phyloP scores from a whole-genome alignment of 1,140 invertebrate species.

The Drosophila simulans region DNA sequence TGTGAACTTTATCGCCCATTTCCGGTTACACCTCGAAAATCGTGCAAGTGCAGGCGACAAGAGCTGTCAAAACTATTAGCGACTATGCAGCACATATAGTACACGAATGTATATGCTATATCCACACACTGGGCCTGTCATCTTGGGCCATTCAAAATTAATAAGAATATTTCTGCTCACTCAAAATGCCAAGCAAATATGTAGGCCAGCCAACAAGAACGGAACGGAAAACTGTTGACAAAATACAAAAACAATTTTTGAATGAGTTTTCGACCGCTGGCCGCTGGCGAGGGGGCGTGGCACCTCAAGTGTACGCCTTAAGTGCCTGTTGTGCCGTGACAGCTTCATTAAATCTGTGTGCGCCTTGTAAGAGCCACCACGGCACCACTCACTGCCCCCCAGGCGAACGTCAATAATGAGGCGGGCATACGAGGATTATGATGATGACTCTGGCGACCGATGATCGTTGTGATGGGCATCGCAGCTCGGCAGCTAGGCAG shows the following conservation, averaged over 20 bases:
- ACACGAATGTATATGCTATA: neutral
- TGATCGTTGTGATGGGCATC: constrained; percentile 7
- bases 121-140: constrained; percentile 24
- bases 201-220: constrained; percentile 58
- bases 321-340: constrained; percentile 65
- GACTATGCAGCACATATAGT: constrained; percentile 28
- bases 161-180: constrained; percentile 71
- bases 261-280: constrained; percentile 46
- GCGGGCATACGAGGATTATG: constrained; percentile 17
- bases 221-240: constrained; percentile 62
- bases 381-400: neutral
- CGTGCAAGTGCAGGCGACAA: constrained; percentile 64
- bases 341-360: constrained; percentile 71
- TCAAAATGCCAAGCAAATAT: constrained; percentile 74
- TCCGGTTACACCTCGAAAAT: constrained; percentile 50
- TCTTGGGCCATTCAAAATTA: constrained; percentile 69
- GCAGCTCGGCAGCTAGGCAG: neutral
- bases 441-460: constrained; percentile 13
- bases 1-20: constrained; percentile 52
- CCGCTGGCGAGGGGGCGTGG: constrained; percentile 41
- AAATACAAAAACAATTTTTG: constrained; percentile 44
- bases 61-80: constrained; percentile 78
- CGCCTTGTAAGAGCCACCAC: constrained; percentile 30
- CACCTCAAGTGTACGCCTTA: constrained; percentile 60
- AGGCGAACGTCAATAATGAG: constrained; percentile 47